Conservation (phyloP, 2,888 invertebrate genomes). For the Eristalis tenax region DNA sequence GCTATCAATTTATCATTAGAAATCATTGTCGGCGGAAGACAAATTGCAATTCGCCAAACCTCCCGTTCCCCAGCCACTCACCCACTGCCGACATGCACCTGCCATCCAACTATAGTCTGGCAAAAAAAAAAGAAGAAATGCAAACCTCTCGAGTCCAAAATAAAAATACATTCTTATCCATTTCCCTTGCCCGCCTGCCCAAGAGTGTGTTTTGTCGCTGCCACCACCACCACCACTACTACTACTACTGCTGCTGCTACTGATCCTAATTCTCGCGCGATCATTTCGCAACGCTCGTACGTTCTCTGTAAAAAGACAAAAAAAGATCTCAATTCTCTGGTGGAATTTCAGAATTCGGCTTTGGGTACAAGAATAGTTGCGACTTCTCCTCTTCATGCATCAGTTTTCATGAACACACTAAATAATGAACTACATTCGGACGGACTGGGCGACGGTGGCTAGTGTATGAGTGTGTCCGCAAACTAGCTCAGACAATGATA, state of each 20-base stretch:
- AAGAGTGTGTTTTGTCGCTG: background rate
- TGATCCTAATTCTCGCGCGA: conserved; percentile 52
- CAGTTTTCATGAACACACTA: conserved; percentile 70
- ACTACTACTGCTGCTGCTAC: background rate
- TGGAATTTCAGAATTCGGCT: conserved; percentile 72
- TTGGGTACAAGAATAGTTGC: conserved; percentile 72
- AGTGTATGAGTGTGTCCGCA: background rate
- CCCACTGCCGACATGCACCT: conserved; percentile 28
- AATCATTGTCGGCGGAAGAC: conserved; percentile 66
- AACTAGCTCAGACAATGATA: background rate
- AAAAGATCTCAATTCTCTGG: conserved; percentile 57
- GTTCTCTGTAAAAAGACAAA: conserved; percentile 58
- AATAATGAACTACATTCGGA: conserved; percentile 68
- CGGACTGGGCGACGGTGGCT: background rate
- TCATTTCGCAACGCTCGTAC: conserved; percentile 39
- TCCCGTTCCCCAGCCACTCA: conserved; percentile 10
- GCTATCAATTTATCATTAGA: conserved; percentile 47
- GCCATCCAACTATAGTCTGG: conserved; percentile 53
- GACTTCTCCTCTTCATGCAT: conserved; percentile 72
- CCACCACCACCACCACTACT: background rate
- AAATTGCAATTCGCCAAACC: conserved; percentile 61
- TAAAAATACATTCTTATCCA: conserved; percentile 70
- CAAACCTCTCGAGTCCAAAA: conserved; percentile 66
- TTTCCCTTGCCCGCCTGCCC: conserved; percentile 38
- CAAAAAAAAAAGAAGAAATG: conserved; percentile 36